Base-by-base conservation (phyloP, 2,888 invertebrate genomes). In the Cataglyphis livida region DNA sequence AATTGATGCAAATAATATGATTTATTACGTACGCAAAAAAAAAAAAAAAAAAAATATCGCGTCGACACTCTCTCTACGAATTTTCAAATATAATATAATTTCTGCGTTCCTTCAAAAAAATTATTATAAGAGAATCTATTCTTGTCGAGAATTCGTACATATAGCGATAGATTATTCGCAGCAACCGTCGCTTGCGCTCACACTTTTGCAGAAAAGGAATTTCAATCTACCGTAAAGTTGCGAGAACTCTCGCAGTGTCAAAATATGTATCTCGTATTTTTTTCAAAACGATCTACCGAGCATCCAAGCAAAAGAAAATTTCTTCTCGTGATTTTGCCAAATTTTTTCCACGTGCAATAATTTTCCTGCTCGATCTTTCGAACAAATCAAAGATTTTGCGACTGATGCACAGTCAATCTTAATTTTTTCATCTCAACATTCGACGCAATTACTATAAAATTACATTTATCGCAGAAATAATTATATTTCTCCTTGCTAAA, bases 211-310 rank as follows among this genome's bases (percentile, higher is more conserved):
- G 44, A 68, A 65, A 66, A 70, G 79, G 70, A 87, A 88, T 84
- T 86, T 85, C 84, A 84, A 65, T 73, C 44, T 78, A 85, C 62
- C 41, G 62, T 81, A 57, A 82, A 88, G 74, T 71, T 71, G 62
- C 35, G 15, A 75, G 32, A 57, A 84, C 78, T 82, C 59, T 35
- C 82, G 35, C 25, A 75, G 68, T 74, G 54, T 85, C 75, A 66
- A 85, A 83, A 61, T 78, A 64, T 68, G 65, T 62, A 51, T 61
- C 61, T 21, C 62, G 65, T 54, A 66, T 66, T 74, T 74, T 74
- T 54, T n/a, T 70, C 25, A 59, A 32, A 35, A 54, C 38, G 28
- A 15, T 32, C 10, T 12, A 32, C 59, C n/a, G 32, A 41, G 15
- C 82, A 18, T 9, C 62, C 78, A 10, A 65, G 48, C 44, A 21